Evolutionary conservation across 2,113 vertebrate species (phyloP).

Genomic region (Pygoscelis adeliae): DNA sequence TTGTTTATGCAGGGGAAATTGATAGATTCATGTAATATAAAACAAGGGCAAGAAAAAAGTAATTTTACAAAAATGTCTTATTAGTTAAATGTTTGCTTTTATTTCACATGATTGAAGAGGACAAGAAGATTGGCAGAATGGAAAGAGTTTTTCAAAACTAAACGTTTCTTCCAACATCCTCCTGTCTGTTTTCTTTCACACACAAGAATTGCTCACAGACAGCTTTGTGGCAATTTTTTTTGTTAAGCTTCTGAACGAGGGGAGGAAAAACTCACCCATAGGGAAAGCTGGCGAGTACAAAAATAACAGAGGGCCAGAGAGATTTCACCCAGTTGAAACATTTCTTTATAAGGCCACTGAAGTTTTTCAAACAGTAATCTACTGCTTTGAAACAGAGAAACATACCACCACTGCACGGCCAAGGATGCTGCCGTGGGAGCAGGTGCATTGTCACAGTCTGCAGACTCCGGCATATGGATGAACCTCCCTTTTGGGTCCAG

Average conservation of each 20-base stretch:
- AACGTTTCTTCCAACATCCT: conserved; percentile 1
- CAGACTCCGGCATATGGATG: not conserved
- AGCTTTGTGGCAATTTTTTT: conserved; percentile 13
- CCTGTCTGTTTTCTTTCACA: not conserved
- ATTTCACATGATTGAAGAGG: conserved; percentile 20
- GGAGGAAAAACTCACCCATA: not conserved
- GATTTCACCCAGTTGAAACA: not conserved
- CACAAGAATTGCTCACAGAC: not conserved
- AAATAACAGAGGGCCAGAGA: not conserved
- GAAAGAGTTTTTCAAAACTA: conserved; percentile 4
- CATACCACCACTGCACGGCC: not conserved
- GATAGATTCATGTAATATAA: conserved; percentile 15
- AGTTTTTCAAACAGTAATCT: not conserved
- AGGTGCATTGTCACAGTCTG: not conserved
- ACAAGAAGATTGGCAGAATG: not conserved
- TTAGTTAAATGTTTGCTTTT: conserved; percentile 13
- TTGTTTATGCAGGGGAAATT: not conserved
- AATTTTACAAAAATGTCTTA: conserved; percentile 1
- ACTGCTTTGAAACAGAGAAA: not conserved
- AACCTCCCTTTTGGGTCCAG: not conserved
- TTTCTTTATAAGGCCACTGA: not conserved
- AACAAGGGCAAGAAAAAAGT: conserved; percentile 2
- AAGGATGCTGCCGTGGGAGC: not conserved
- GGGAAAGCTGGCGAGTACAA: not conserved
- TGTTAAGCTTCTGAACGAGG: not conserved